These are phyloP conservation scores for Petrocephalus schoutedeni DNA, from an alignment of 2,797 vertebrate genomes.

Conservation along the genomic window DNA sequence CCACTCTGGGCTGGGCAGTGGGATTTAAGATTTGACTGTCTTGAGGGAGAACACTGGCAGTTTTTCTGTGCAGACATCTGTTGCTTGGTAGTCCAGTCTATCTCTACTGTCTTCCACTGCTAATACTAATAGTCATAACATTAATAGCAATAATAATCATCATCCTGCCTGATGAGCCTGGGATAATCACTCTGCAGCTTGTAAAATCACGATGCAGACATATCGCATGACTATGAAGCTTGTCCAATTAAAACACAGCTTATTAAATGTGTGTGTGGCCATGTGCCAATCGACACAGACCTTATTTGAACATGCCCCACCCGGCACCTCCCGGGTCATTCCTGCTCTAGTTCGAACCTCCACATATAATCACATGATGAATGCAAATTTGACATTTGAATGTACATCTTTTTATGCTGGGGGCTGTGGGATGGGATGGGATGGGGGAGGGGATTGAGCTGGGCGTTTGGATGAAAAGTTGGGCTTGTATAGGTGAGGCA, in stretches of 20 bases:
- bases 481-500: slow-evolving; percentile 1
- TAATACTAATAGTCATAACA: background rate
- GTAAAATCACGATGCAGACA: background rate
- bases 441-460: background rate
- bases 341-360: background rate
- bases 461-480: background rate
- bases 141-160: background rate
- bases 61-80: background rate
- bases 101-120: background rate
- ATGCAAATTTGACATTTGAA: background rate
- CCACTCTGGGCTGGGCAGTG: background rate
- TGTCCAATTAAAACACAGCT: background rate
- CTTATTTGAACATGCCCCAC: background rate
- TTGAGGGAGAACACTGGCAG: background rate
- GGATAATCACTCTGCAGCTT: background rate
- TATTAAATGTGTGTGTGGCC: background rate
- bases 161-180: background rate
- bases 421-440: too few relatives aligned
- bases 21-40: background rate
- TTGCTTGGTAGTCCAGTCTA: background rate
- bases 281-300: background rate
- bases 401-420: background rate
- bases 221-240: background rate
- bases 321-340: background rate
- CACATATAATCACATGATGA: background rate